These are phyloP conservation scores for Rutilus rutilus DNA, from an alignment of 2,113 vertebrate species.

Conservation along the genomic window DNA sequence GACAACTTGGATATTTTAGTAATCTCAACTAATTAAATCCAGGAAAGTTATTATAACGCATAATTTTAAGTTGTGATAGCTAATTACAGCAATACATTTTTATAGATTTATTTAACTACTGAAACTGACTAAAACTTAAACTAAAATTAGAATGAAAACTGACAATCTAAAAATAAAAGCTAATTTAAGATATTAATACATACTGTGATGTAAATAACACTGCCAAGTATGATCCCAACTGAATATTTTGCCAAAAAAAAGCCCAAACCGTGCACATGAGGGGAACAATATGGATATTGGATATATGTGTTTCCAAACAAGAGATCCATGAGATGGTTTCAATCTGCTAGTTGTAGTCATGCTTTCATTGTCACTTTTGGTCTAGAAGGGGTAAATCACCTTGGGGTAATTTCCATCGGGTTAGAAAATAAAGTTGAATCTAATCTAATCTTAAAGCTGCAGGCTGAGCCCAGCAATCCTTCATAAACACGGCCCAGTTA, in stretches of 20 bases:
- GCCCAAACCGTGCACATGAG: neutral
- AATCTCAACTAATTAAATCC: too few relatives aligned
- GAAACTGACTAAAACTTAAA: neutral
- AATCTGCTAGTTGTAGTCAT: neutral
- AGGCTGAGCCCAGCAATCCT: neutral
- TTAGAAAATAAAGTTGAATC: neutral
- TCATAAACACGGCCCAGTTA: constrained; percentile 26
- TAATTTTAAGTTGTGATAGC: too few relatives aligned
- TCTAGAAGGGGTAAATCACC: constrained; percentile 23
- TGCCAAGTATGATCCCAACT: neutral
- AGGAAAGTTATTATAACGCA: too few relatives aligned
- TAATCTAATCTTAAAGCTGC: neutral
- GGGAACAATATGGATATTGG: neutral
- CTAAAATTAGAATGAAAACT: neutral
- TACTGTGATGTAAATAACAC: neutral
- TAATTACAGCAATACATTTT: neutral
- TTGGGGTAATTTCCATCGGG: neutral
- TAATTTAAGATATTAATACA: neutral
- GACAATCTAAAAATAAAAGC: neutral
- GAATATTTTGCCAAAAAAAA: neutral
- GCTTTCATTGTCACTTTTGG: constrained; percentile 5
- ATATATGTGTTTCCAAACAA: neutral
- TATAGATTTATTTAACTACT: neutral
- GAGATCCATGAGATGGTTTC: neutral
- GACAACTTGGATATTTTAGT: too few relatives aligned